Conservation (phyloP, 2,888 invertebrate species). For the Myopa testacea region DNA sequence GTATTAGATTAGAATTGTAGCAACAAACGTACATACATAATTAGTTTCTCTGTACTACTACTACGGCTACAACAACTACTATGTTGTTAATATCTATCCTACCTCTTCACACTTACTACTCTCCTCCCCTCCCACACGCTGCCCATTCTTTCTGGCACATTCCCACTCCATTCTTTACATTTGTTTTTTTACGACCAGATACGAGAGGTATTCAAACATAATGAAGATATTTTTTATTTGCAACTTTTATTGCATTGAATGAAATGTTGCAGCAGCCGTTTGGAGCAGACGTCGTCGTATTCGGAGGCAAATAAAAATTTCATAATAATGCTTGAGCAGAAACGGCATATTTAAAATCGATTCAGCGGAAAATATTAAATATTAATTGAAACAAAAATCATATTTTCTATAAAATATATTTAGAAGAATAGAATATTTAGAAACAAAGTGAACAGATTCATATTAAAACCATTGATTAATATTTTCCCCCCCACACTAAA, state of each 20-base stretch:
- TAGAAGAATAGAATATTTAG: not conserved
- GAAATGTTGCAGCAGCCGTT: conserved; percentile 14
- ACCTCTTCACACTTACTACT: not conserved
- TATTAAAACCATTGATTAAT: too few species aligned
- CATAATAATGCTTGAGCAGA: not conserved
- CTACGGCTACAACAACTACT: not conserved
- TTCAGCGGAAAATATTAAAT: conserved; percentile 4
- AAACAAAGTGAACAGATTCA: too few species aligned
- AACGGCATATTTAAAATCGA: not conserved
- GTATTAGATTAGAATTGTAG: not conserved
- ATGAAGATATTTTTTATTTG: conserved; percentile 28
- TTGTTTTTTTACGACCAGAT: conserved; percentile 15
- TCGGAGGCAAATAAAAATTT: not conserved
- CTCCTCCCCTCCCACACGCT: not conserved
- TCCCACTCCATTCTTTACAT: not conserved
- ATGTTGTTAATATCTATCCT: not conserved
- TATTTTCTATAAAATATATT: not conserved
- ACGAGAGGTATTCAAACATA: conserved; percentile 16
- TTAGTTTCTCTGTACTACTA: conserved; percentile 9
- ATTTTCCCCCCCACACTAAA: too few species aligned
- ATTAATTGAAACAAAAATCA: not conserved
- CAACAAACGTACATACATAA: conserved; percentile 14
- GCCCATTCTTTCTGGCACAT: not conserved
- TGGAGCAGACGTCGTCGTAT: not conserved
- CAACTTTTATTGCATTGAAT: conserved; percentile 29